Evolutionary conservation across 2,113 vertebrate species (phyloP).

Genomic region (Rostratula benghalensis): DNA sequence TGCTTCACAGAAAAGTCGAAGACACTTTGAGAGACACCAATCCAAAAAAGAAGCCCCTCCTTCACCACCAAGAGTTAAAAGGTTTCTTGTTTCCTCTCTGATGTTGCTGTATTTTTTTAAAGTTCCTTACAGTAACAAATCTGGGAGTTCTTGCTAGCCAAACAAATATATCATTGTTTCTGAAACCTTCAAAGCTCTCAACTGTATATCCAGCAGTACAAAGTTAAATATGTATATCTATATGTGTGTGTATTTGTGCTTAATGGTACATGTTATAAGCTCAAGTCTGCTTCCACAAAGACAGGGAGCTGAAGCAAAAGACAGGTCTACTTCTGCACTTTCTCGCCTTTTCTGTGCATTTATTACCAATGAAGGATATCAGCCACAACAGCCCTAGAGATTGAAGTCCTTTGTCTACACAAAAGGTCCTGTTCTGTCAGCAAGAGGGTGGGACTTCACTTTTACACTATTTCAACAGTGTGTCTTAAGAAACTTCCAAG

Average conservation of each 20-base stretch:
- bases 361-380: neutral
- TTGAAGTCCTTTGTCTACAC: constrained; percentile 7
- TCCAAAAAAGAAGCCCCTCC: neutral
- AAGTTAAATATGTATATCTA: neutral
- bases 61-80: neutral
- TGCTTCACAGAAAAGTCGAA: neutral
- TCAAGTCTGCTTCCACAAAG: neutral
- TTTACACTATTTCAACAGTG: neutral
- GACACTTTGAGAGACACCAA: neutral
- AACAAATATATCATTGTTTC: neutral
- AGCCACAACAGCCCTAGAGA: neutral
- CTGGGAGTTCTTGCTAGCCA: neutral
- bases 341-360: neutral
- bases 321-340: neutral
- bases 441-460: neutral
- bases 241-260: neutral
- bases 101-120: neutral
- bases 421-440: constrained; percentile 5
- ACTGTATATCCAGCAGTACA: neutral
- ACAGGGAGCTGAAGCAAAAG: neutral
- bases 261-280: neutral
- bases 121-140: neutral
- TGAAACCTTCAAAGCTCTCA: neutral
- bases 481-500: constrained; percentile 33
- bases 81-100: neutral